Conservation (phyloP, 2,888 invertebrate genomes). For the Dichetophora obliterata region DNA sequence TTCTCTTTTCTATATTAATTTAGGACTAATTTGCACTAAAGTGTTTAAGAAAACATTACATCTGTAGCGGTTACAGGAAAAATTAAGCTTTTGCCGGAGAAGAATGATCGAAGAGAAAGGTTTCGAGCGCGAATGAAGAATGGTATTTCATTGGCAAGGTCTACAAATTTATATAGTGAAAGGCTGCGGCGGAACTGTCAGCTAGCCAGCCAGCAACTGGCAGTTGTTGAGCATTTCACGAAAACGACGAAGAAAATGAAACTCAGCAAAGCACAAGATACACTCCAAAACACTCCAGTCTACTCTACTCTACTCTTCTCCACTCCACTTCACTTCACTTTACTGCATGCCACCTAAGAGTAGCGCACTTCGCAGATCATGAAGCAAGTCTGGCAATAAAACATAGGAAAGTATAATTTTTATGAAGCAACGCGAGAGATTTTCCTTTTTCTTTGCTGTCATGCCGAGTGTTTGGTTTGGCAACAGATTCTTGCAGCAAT, state of each 20-base stretch:
- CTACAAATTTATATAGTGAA: slow-evolving; percentile 71
- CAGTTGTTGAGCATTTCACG: slow-evolving; percentile 38
- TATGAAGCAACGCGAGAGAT: slow-evolving; percentile 40
- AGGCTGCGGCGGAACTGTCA: slow-evolving; percentile 58
- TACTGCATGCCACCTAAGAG: not conserved
- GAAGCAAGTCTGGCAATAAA: slow-evolving; percentile 34
- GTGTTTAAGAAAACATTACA: not conserved
- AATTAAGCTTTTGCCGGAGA: not conserved
- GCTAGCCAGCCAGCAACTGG: slow-evolving; percentile 22
- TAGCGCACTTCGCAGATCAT: not conserved
- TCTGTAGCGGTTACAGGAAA: not conserved
- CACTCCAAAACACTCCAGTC: not conserved
- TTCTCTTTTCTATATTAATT: not conserved
- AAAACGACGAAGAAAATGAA: slow-evolving; percentile 44
- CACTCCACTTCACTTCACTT: not conserved
- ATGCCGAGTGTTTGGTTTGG: slow-evolving; percentile 28
- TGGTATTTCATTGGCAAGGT: slow-evolving; percentile 70
- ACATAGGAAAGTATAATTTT: slow-evolving; percentile 41
- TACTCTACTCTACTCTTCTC: slow-evolving; percentile 7
- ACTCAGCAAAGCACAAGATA: slow-evolving; percentile 27
- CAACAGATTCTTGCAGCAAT: slow-evolving; percentile 25
- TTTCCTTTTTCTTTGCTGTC: slow-evolving; percentile 42
- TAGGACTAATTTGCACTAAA: not conserved
- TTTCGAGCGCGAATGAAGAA: slow-evolving; percentile 67
- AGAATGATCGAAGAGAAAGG: slow-evolving; percentile 62